Evolutionary conservation across 2,888 invertebrate genomes (phyloP).

Genomic region (Argyresthia goedartella): DNA sequence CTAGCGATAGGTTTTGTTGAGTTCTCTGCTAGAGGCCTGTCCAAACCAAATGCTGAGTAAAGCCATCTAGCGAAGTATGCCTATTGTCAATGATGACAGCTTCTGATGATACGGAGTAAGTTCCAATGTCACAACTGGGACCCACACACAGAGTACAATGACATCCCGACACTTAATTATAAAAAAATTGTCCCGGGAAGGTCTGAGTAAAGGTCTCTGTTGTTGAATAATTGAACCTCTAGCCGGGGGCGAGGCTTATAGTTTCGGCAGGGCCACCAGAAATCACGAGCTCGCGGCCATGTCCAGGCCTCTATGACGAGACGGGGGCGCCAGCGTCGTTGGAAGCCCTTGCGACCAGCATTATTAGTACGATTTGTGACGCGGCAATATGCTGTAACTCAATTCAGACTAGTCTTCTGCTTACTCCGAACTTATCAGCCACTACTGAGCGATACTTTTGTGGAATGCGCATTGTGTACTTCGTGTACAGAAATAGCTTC

Average conservation of each 20-base stretch:
- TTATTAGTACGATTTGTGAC: constrained; percentile 81
- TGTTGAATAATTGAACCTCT: constrained; percentile 58
- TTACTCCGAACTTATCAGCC: constrained; percentile 44
- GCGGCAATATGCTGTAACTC: constrained; percentile 71
- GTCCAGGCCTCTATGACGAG: constrained; percentile 68
- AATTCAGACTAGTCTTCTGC: constrained; percentile 87
- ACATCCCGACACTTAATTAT: constrained; percentile 5
- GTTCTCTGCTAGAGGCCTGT: too few relatives aligned
- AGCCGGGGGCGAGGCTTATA: constrained; percentile 73
- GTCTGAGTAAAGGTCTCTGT: constrained; percentile 77
- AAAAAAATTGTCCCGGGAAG: constrained; percentile 76
- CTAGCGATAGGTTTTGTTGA: too few relatives aligned
- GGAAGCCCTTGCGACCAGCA: constrained; percentile 76
- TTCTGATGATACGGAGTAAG: constrained; percentile 66
- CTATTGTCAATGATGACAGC: too few relatives aligned
- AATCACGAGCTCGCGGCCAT: constrained; percentile 54
- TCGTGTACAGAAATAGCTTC: too few relatives aligned
- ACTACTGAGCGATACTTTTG: constrained; percentile 33
- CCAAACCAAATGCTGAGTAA: too few relatives aligned
- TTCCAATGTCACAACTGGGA: constrained; percentile 81
- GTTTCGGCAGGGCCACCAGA: constrained; percentile 78
- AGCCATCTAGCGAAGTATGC: too few relatives aligned
- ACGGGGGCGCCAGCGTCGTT: constrained; percentile 56
- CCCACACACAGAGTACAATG: constrained; percentile 73
- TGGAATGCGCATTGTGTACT: not conserved